Percentiles rank a stretch among this genome's conserved stretches.
Conservation (phyloP, 2,797 vertebrate species). For the Pseudomugil tenellus region DNA sequence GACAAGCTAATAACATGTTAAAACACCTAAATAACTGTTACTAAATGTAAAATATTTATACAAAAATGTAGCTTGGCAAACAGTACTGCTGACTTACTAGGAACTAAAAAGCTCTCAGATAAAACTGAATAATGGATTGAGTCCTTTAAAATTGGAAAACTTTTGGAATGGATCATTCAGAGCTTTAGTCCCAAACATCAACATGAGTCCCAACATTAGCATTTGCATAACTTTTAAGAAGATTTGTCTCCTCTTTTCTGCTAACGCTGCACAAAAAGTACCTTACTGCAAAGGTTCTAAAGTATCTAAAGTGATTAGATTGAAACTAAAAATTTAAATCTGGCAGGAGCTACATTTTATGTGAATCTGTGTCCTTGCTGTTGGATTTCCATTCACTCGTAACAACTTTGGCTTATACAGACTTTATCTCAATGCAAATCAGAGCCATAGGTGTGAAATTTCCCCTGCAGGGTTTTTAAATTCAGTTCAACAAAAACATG, state of each 20-base stretch:
- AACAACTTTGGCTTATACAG: background rate
- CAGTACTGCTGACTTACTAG: background rate
- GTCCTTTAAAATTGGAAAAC: background rate
- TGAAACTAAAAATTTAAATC: background rate
- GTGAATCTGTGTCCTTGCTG: background rate
- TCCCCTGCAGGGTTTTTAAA: background rate
- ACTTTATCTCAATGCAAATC: background rate
- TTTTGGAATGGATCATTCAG: background rate
- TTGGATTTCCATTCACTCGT: background rate
- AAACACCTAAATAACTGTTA: background rate
- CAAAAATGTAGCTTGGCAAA: background rate
- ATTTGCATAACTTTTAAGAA: background rate
- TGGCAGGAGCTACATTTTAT: background rate
- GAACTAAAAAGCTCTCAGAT: background rate
- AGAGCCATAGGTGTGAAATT: background rate
- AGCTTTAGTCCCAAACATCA: background rate
- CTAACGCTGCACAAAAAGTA: background rate
- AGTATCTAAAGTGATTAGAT: background rate
- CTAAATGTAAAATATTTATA: background rate
- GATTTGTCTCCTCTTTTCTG: background rate
- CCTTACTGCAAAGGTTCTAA: background rate
- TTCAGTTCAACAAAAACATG: background rate
- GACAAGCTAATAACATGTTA: conserved; percentile 11
- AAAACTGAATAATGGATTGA: background rate
- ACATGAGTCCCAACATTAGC: no score